Evolutionary conservation across 2,797 vertebrate species (phyloP), one percentile per base, ranked within the genome.

Genomic region (Muraenolepis orangiensis): DNA sequence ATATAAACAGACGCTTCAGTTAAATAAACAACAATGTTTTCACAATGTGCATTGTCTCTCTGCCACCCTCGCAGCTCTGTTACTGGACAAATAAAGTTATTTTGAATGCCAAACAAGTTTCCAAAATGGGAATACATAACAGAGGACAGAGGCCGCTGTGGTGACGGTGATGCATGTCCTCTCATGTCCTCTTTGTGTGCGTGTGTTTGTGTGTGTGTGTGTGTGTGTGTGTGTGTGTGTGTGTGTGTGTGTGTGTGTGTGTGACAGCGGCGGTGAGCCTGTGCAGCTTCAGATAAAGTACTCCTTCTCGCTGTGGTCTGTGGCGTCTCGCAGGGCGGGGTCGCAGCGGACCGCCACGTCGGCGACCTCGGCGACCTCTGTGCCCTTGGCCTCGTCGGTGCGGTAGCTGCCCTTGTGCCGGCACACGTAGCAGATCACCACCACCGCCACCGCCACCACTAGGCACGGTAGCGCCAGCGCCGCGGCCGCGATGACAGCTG

Each of bases 351-450:
- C 84, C 13, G 94, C 95, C 0, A 82, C 81, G 0, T 96, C 95
- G 0, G 93, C 94, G 0, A 88, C 95, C 74, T 96, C 94, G 0
- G 94, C 94, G 67, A 95, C 95, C 87, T 96, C 95, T 0, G 94
- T 94, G 77, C 95, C 95, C 87, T 96, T 96, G 84, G 94, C 95
- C 87, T 96, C 96, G 0, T 96, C 94, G 86, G 95, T 96, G 89
- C 92, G 91, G 87, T 96, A 96, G 0, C 94, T 95, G 78, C 95
- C 96, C 82, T 96, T 96, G 86, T 96, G 92, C 79, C 93, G 85
- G 90, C 92, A 95, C 89, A 94, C 76, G 87, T 95, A 96, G 11
- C 88, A 84, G 0, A 96, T 82, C 81, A 64, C n/a, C 18, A 94
- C 82, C 74, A 95, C 80, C 1, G 93, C 70, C 66, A 94, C 73